phyloP scores from a whole-genome alignment of 2,113 vertebrate genomes.

The Corythaeola cristata region DNA sequence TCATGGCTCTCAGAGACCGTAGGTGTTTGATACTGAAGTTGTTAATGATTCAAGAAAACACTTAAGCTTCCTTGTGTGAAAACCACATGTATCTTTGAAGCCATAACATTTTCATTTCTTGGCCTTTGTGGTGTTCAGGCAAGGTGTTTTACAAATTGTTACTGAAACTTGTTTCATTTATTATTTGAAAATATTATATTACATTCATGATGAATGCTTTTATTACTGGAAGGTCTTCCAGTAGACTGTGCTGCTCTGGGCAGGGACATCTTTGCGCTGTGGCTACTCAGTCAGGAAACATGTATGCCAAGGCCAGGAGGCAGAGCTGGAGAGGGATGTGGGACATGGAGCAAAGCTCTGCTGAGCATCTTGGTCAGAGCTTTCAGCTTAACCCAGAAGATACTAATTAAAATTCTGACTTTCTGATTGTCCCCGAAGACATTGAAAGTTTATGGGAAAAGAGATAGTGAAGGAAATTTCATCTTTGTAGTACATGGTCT shows the following conservation, averaged over 20 bases:
- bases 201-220: not conserved
- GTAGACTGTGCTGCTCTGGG: not conserved
- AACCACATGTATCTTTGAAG: not conserved
- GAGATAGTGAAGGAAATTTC: not conserved
- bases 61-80: not conserved
- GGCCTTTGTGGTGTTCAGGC: not conserved
- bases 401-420: not conserved
- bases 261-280: not conserved
- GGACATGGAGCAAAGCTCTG: not conserved
- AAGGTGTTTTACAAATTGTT: not conserved
- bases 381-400: not conserved
- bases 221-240: not conserved
- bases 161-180: not conserved
- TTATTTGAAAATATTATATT: not conserved
- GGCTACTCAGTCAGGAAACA: not conserved
- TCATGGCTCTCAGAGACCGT: not conserved
- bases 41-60: not conserved
- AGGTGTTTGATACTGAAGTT: not conserved
- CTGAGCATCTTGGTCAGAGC: not conserved
- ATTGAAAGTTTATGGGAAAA: not conserved
- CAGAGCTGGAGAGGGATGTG: not conserved
- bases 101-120: not conserved
- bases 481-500: not conserved
- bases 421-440: not conserved
- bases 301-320: rapidly evolving